These are phyloP conservation scores for Gryon sp. DNA, from an alignment of 1,140 invertebrate genomes.

Conservation along the genomic window DNA sequence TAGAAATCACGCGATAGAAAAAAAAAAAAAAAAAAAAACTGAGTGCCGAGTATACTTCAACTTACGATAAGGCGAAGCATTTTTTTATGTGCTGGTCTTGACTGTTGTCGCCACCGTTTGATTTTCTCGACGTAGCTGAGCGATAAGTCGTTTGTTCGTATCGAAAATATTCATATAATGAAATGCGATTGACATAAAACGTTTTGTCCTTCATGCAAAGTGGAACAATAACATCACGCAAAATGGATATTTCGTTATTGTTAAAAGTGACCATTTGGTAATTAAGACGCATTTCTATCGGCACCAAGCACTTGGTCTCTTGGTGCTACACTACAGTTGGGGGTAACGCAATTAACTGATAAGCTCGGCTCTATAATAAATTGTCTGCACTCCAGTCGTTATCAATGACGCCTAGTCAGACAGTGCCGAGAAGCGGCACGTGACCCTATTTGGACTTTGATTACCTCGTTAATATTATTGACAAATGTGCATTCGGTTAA, in stretches of 20 bases:
- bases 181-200: conserved; percentile 7
- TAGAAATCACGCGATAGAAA: conserved; percentile 14
- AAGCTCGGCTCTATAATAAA: conserved; percentile 66
- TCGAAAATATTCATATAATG: conserved; percentile 7
- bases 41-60: conserved; percentile 8
- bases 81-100: conserved; percentile 13
- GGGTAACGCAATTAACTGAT: conserved; percentile 72
- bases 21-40: too few species aligned
- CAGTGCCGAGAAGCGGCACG: conserved; percentile 62
- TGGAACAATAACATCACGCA: conserved; percentile 61
- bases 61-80: neutral
- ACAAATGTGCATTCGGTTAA: conserved; percentile 56
- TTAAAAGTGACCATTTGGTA: conserved; percentile 38
- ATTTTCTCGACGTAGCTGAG: neutral
- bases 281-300: conserved; percentile 53
- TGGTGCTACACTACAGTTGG: conserved; percentile 71
- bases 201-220: conserved; percentile 31
- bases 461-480: conserved; percentile 70
- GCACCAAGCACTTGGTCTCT: conserved; percentile 58
- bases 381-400: conserved; percentile 56
- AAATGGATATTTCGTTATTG: conserved; percentile 45
- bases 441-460: conserved; percentile 74
- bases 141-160: conserved; percentile 3
- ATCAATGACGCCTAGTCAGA: conserved; percentile 62
- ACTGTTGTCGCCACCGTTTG: conserved; percentile 18